These are phyloP conservation scores for Byasa hedistus DNA, from an alignment of 2,888 invertebrate species.

Conservation along the genomic window DNA sequence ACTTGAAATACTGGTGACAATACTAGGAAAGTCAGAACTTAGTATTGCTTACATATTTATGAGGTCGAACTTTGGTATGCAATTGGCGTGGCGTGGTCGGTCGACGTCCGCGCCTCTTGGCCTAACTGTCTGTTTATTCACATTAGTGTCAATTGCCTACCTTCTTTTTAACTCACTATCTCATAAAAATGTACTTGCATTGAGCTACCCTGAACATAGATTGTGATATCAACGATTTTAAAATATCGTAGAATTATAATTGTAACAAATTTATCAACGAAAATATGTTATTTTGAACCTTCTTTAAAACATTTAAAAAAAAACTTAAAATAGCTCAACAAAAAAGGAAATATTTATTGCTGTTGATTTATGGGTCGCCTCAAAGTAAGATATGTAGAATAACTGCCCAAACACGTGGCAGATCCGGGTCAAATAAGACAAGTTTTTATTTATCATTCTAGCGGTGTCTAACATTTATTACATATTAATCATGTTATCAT, in stretches of 20 bases:
- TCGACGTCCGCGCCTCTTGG: slow-evolving; percentile 56
- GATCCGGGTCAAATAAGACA: slow-evolving; percentile 71
- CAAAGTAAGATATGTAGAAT: slow-evolving; percentile 24
- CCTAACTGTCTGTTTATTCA: slow-evolving; percentile 52
- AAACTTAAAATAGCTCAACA: not conserved
- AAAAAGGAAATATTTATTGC: slow-evolving; percentile 2
- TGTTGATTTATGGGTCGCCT: slow-evolving; percentile 16
- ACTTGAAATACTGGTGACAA: slow-evolving; percentile 46
- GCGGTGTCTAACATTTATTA: slow-evolving; percentile 34
- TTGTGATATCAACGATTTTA: not conserved
- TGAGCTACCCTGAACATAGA: not conserved
- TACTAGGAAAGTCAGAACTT: slow-evolving; percentile 66
- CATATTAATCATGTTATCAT: not conserved
- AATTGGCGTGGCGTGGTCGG: slow-evolving; percentile 54
- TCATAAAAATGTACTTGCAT: slow-evolving; percentile 14
- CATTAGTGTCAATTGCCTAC: slow-evolving; percentile 37
- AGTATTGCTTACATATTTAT: slow-evolving; percentile 67
- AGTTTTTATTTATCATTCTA: slow-evolving; percentile 53
- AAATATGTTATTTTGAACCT: too few relatives aligned
- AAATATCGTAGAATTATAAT: not conserved
- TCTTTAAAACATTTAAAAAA: too few relatives aligned
- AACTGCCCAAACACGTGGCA: slow-evolving; percentile 47
- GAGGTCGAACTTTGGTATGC: slow-evolving; percentile 61
- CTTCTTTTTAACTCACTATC: slow-evolving; percentile 8
- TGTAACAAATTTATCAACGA: slow-evolving; percentile 30